These are phyloP conservation scores for Psix sp. DNA, from an alignment of 1,140 invertebrate genomes.

Conservation along the genomic window DNA sequence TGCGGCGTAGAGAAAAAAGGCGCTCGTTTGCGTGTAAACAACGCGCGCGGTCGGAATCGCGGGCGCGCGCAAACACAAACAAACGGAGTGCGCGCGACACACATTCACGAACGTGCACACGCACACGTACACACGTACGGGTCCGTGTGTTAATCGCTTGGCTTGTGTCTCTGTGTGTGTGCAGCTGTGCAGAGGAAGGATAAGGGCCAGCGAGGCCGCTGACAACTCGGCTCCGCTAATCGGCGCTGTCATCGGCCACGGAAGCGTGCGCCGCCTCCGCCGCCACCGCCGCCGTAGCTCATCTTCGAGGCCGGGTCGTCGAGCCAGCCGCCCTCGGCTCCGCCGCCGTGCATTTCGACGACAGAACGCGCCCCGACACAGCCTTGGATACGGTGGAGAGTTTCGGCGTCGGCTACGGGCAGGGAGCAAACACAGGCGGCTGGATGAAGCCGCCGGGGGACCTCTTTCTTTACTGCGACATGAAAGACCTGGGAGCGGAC, in stretches of 20 bases:
- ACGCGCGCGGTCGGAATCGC: background rate
- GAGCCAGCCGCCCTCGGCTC: conserved; percentile 66
- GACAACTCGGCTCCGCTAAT: conserved; percentile 13
- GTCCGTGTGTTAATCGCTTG: background rate
- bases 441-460: conserved; percentile 84
- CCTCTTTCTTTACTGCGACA: conserved; percentile 83
- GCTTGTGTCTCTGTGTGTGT: conserved; percentile 10
- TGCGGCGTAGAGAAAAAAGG: too few relatives aligned
- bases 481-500: conserved; percentile 86
- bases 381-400: conserved; percentile 78
- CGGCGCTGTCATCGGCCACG: conserved; percentile 2
- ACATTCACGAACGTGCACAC: conserved; percentile 3
- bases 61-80: conserved; percentile 34
- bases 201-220: conserved; percentile 40
- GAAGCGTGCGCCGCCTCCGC: conserved; percentile 58
- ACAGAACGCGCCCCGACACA: conserved; percentile 68
- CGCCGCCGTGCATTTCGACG: conserved; percentile 71
- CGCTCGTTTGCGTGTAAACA: too few relatives aligned
- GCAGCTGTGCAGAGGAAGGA: conserved; percentile 33
- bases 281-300: conserved; percentile 69
- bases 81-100: conserved; percentile 3
- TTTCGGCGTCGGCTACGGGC: conserved; percentile 73
- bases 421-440: conserved; percentile 73
- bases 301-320: too few relatives aligned
- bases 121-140: background rate